Evolutionary conservation across 2,888 invertebrate genomes (phyloP).

Genomic region (Eupeodes luniger): DNA sequence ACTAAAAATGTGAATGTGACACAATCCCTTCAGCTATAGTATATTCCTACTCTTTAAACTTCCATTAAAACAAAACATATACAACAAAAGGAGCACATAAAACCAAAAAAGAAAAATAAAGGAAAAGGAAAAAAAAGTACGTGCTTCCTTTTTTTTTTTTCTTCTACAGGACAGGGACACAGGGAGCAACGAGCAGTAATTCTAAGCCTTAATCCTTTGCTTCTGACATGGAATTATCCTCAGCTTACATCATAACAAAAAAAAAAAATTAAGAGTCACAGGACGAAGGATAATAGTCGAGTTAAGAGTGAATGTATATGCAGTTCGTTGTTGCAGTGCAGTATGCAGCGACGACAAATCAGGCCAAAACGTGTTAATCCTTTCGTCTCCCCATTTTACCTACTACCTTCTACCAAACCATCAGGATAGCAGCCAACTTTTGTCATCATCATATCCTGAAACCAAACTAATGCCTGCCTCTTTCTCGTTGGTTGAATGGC

Average conservation of each 20-base stretch:
- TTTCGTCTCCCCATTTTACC: conserved; percentile 17
- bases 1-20: conserved; percentile 12
- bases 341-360: conserved; percentile 45
- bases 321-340: conserved; percentile 36
- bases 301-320: background rate
- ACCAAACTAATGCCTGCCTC: background rate
- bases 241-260: conserved; percentile 62
- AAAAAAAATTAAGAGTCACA: conserved; percentile 24
- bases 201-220: conserved; percentile 65
- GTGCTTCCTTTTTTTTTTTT: background rate
- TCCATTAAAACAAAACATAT: conserved; percentile 25
- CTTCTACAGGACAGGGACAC: too few species aligned
- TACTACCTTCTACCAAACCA: background rate
- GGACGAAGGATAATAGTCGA: conserved; percentile 18
- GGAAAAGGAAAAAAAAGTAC: conserved; percentile 45
- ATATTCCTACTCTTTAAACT: background rate
- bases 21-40: conserved; percentile 12
- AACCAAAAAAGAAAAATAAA: background rate
- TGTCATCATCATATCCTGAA: conserved; percentile 26
- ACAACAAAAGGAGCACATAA: background rate
- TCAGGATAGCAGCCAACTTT: conserved; percentile 15
- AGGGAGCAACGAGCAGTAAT: conserved; percentile 20
- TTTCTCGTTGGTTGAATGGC: background rate
- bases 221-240: conserved; percentile 63
- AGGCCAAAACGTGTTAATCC: conserved; percentile 66